Conservation (phyloP, 1,140 invertebrate species). For the Drosophila sproati region DNA sequence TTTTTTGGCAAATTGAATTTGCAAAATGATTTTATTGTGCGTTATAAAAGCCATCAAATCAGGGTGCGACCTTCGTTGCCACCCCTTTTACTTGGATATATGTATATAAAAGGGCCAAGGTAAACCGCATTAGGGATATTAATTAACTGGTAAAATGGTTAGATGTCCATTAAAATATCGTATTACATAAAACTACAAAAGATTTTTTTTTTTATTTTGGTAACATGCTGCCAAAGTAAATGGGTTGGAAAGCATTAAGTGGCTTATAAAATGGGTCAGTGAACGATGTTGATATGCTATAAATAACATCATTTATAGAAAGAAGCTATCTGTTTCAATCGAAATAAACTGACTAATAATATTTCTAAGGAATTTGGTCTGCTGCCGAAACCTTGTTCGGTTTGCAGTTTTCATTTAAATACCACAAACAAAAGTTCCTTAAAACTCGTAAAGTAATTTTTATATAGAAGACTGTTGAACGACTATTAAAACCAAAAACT, state of each 20-base stretch:
- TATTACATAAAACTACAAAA: slow-evolving; percentile 45
- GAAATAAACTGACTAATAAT: too few species aligned
- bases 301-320: not conserved
- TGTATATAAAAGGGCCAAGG: slow-evolving; percentile 46
- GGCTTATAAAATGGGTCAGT: slow-evolving; percentile 34
- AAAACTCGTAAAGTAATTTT: too few species aligned
- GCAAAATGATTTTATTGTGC: slow-evolving; percentile 74
- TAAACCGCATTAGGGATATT: slow-evolving; percentile 77
- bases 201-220: not conserved
- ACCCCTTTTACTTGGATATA: slow-evolving; percentile 55
- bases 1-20: slow-evolving; percentile 72
- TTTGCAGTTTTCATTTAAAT: too few species aligned
- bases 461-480: too few species aligned
- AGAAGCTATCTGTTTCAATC: too few species aligned
- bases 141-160: slow-evolving; percentile 64
- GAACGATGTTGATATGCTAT: slow-evolving; percentile 4
- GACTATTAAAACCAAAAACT: too few species aligned
- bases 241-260: slow-evolving; percentile 55
- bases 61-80: slow-evolving; percentile 46
- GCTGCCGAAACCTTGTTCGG: too few species aligned
- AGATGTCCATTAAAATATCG: slow-evolving; percentile 76
- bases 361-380: too few species aligned
- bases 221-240: slow-evolving; percentile 15
- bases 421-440: too few species aligned
- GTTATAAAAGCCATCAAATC: slow-evolving; percentile 38